Evolutionary conservation across 2,113 vertebrate genomes (phyloP).

Genomic region (Tychaedon coryphoeus): DNA sequence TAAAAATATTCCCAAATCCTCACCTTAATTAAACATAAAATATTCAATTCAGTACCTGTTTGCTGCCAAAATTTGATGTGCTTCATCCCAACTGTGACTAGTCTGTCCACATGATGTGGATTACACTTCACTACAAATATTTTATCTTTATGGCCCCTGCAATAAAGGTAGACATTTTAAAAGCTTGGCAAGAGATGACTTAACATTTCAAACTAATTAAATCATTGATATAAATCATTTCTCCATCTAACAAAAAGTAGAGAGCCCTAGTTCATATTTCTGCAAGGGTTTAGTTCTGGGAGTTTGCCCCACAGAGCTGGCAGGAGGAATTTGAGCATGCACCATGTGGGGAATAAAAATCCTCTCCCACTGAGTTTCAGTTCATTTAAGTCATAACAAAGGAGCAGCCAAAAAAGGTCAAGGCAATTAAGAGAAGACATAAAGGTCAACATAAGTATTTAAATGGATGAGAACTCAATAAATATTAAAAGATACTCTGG

Average conservation of each 20-base stretch:
- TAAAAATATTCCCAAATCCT: neutral
- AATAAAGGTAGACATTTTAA: constrained; percentile 27
- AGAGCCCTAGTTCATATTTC: neutral
- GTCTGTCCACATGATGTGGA: constrained; percentile 89
- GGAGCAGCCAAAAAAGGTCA: neutral
- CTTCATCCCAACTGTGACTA: constrained; percentile 93
- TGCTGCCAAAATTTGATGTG: constrained; percentile 99
- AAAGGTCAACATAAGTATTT: neutral
- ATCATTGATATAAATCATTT: neutral
- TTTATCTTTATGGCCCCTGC: constrained; percentile 95
- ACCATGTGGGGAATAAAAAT: neutral
- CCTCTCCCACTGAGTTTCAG: neutral
- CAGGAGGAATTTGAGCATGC: neutral
- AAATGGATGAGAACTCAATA: neutral
- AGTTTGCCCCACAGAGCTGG: neutral
- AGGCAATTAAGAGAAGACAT: neutral
- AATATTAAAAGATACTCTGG: neutral
- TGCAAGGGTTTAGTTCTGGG: neutral
- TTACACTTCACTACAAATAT: constrained; percentile 95
- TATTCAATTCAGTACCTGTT: constrained; percentile 79
- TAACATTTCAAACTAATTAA: neutral
- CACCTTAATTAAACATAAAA: neutral
- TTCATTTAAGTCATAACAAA: neutral
- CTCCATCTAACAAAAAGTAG: neutral
- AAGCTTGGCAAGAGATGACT: neutral